Evolutionary conservation across 2,113 vertebrate genomes (phyloP).

Genomic region (Cyprinodon variegatus): DNA sequence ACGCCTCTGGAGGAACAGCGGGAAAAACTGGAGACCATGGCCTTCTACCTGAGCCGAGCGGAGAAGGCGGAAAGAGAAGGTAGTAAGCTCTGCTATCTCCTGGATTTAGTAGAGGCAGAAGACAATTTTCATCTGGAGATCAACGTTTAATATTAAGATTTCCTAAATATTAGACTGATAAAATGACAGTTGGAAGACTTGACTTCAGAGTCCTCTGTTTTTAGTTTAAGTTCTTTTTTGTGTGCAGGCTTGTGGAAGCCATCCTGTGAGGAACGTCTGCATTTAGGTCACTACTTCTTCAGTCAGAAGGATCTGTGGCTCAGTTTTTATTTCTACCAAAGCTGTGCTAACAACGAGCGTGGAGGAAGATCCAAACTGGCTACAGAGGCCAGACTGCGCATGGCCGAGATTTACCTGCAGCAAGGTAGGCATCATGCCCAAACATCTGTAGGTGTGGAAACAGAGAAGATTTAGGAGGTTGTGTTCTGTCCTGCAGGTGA

Average conservation of each 20-base stretch:
- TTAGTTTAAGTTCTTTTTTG: conserved; percentile 5
- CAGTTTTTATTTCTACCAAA: conserved; percentile 46
- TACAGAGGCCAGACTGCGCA: conserved; percentile 16
- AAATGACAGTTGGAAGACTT: no score
- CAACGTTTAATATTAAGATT: no score
- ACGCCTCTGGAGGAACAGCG: conserved; percentile 32
- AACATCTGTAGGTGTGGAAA: background rate
- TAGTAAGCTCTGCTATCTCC: conserved; percentile 2
- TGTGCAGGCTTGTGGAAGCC: conserved; percentile 28
- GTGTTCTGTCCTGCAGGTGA: conserved; percentile 27
- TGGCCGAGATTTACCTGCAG: conserved; percentile 47
- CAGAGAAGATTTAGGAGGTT: background rate
- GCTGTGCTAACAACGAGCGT: conserved; percentile 21
- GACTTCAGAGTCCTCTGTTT: background rate
- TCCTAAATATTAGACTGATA: no score
- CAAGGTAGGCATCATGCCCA: conserved; percentile 21
- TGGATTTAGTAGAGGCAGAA: no score
- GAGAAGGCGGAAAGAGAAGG: conserved; percentile 51
- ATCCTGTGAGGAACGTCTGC: conserved; percentile 45
- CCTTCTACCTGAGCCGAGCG: conserved; percentile 39
- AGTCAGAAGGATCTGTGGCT: conserved; percentile 37
- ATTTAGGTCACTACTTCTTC: conserved; percentile 39
- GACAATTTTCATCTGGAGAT: no score
- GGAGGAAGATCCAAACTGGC: conserved; percentile 13
- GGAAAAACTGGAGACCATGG: conserved; percentile 50